These are phyloP conservation scores for Murina feae DNA, from an alignment of 2,113 vertebrate genomes.

Conservation along the genomic window DNA sequence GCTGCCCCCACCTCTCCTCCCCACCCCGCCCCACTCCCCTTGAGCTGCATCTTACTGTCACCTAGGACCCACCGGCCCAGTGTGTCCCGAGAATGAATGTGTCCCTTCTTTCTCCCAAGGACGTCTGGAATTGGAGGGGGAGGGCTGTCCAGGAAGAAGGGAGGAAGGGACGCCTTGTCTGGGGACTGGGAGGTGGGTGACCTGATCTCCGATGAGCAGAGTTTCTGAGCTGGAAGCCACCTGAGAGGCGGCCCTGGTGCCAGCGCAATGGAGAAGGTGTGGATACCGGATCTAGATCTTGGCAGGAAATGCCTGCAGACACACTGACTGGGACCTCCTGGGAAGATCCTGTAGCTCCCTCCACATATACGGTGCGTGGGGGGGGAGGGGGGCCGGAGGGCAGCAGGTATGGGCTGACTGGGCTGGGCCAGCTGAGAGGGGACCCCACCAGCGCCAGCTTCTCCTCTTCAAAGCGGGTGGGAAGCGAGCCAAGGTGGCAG, in stretches of 20 bases:
- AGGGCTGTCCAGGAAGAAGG: background rate
- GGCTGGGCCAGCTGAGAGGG: background rate
- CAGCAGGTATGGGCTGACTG: background rate
- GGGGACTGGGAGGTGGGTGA: too few species aligned
- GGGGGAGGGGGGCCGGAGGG: fast-evolving
- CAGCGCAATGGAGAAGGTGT: background rate
- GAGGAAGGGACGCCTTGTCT: background rate
- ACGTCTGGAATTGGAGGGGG: fast-evolving
- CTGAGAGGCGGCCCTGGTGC: background rate
- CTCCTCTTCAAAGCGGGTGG: background rate
- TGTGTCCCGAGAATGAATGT: background rate
- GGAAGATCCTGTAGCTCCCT: background rate
- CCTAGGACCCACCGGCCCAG: background rate
- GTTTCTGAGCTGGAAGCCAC: background rate
- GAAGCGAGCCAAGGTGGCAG: background rate
- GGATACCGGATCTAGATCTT: slow-evolving; percentile 13
- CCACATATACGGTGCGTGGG: background rate
- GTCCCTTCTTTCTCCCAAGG: background rate
- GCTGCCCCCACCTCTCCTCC: fast-evolving
- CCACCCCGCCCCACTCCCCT: too few species aligned
- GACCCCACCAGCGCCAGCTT: background rate
- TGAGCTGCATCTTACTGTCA: background rate
- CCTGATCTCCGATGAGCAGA: background rate
- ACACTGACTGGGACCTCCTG: background rate
- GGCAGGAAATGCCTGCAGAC: background rate